A percentile compares a stretch with the other conserved stretches of the same genome.
Evolutionary conservation across 2,113 vertebrate species (phyloP).

Genomic region (Urocolius indicus): DNA sequence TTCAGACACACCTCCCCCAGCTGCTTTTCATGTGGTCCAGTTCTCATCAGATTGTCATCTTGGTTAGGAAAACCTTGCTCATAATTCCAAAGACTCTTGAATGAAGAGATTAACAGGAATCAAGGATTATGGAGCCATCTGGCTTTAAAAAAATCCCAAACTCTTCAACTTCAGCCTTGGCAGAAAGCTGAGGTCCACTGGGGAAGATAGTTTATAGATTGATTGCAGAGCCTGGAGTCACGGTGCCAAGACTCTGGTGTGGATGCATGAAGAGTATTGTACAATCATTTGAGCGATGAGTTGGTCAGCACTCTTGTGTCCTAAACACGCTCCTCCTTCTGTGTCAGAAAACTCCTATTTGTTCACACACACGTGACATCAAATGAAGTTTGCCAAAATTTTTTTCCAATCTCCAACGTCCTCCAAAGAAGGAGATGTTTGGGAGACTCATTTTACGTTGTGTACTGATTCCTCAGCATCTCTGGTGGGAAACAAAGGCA

Average conservation of each 20-base stretch:
- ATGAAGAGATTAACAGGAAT: background rate
- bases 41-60: background rate
- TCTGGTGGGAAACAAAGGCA: background rate
- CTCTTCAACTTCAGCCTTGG: background rate
- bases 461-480: background rate
- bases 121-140: constrained; percentile 17
- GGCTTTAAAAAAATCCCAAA: background rate
- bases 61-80: background rate
- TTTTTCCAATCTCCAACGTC: background rate
- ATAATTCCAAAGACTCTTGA: rapidly evolving
- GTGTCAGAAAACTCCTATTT: background rate
- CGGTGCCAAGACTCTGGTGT: rapidly evolving
- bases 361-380: background rate
- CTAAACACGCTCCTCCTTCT: background rate
- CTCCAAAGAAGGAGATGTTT: background rate
- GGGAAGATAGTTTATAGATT: background rate
- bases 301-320: rapidly evolving
- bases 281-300: background rate
- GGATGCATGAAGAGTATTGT: background rate
- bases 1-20: background rate
- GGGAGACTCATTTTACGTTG: rapidly evolving
- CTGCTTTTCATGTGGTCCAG: background rate
- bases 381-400: background rate
- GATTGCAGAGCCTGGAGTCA: background rate
- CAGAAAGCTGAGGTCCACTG: background rate